Evolutionary conservation across 2,888 invertebrate genomes (phyloP), one percentile per base, ranked within the genome.

Genomic region (Netelia melanura): DNA sequence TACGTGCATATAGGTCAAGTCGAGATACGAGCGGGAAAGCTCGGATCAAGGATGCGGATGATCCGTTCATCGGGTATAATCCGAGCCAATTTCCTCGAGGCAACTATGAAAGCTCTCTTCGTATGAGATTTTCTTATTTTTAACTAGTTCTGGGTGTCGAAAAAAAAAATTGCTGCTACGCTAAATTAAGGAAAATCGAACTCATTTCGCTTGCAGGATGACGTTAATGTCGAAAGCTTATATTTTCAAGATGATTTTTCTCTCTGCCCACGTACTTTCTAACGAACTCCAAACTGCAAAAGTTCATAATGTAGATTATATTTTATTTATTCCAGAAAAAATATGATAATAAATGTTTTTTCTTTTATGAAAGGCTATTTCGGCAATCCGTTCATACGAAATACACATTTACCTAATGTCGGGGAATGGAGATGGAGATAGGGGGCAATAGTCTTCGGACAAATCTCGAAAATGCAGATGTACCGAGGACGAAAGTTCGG

Each of bases 11-110:
- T 68, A 43, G 61, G 43, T 79, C 54, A 25, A 71, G 11, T 48
- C 43, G 14, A 56, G 65, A 21, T 67, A 48, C 56, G 43, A 54
- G 54, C 14, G 54, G 54, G 54, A 1, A 61, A 78, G 78, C 82
- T 80, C 56, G 75, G 84, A 80, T 81, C 30, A 56, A 71, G 77
- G 85, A 86, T 85, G 86, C 79, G 81, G 84, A 85, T 85, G 82
- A 79, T 84, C 65, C 85, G 78, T 82, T 83, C 81, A 67, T 83
- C 54, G 80, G 79, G 82, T 79, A 79, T 83, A 84, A 87, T 86
- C 84, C 82, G 68, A 85, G 68, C 80, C 83, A 85, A 86, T 86
- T 30, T 78, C 81, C 61, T 62, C 54, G 64, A 74, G 74, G 72
- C 67, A 30, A 30, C 38, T 54, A 71, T 79, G 62, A 62, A 70